These are phyloP conservation scores for Lissonota sp. DNA, from an alignment of 2,888 invertebrate genomes.

Conservation along the genomic window DNA sequence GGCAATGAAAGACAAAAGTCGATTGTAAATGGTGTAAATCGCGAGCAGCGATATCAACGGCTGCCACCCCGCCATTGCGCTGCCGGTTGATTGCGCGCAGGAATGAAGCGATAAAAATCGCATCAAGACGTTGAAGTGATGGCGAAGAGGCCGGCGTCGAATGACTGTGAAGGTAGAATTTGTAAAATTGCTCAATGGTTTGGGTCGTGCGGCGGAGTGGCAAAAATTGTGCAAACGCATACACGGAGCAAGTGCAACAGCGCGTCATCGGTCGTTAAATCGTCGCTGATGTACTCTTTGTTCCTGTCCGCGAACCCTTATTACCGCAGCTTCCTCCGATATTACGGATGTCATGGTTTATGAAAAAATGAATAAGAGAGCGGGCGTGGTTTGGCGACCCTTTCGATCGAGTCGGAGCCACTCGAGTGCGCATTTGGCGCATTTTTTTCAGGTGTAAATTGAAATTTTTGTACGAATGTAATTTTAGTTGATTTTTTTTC, in stretches of 20 bases:
- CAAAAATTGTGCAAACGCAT: slow-evolving; percentile 61
- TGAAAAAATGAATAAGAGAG: slow-evolving; percentile 29
- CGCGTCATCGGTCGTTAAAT: slow-evolving; percentile 82
- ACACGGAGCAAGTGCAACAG: slow-evolving; percentile 74
- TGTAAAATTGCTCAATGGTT: slow-evolving; percentile 40
- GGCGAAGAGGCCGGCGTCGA: slow-evolving; percentile 17
- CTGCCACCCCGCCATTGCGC: slow-evolving; percentile 26
- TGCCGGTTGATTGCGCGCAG: slow-evolving; percentile 29
- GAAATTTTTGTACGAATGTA: no score
- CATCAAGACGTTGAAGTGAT: slow-evolving; percentile 54
- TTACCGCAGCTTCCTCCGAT: slow-evolving; percentile 29
- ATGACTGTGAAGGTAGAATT: slow-evolving; percentile 14
- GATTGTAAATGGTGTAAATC: not conserved
- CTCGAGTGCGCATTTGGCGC: no score
- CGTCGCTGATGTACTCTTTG: slow-evolving; percentile 81
- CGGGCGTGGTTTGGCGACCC: no score
- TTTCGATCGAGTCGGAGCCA: no score
- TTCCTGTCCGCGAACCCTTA: slow-evolving; percentile 70
- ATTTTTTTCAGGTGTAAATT: no score
- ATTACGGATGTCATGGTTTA: not conserved
- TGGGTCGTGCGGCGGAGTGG: slow-evolving; percentile 63
- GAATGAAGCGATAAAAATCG: slow-evolving; percentile 55
- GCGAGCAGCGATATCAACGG: slow-evolving; percentile 23
- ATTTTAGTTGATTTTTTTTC: no score
- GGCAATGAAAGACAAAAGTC: slow-evolving; percentile 9